Base-by-base conservation (phyloP, 1,140 invertebrate genomes). In the Bombus turneri region DNA sequence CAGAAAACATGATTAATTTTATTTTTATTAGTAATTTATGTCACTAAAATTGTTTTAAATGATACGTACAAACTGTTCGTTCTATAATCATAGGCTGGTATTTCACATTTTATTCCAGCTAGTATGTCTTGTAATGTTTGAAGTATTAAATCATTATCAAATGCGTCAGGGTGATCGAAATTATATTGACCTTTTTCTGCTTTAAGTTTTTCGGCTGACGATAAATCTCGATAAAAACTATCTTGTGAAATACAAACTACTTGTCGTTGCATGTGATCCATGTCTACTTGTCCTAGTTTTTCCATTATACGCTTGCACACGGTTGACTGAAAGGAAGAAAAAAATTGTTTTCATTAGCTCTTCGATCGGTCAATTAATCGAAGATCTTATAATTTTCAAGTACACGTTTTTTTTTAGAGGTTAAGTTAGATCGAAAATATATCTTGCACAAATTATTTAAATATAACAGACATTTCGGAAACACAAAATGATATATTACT, bases 131-230 rank as follows among this genome's bases (percentile, higher is more conserved):
- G 96, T 47, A 99, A 94, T 1, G 97, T 98, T 74, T 97, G 95
- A 37, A 97, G 95, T 91, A 99, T 97, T 34, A 98, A 95, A 72
- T 98, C 97, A 92, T 98, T 97, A 94, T 99, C 98, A 94, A 99
- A 98, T 1, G 98, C 98, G 95, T 98, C 97, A 41, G 99, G 99
- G 96, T 99, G 99, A 95, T 99, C 99, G 95, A 99, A 99, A 95
- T 99, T 99, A 92, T 98, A 99, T 85, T 98, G 96, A 73, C 99
- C 99, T 91, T 97, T 97, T 76, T 97, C 96, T n/a, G 99, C 99
- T 93, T 97, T 97, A 0, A 96, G 91, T 91, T 97, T 97, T 93
- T 99, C 98, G 22, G 97, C 96, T 2, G 96, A 95, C 25, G 96
- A 97, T 39, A 99, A 96, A 87, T 98, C 97, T 74, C 98, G 96